Evolutionary conservation across 2,113 vertebrate species (phyloP).

Genomic region (Lycocorax pyrrhopterus): DNA sequence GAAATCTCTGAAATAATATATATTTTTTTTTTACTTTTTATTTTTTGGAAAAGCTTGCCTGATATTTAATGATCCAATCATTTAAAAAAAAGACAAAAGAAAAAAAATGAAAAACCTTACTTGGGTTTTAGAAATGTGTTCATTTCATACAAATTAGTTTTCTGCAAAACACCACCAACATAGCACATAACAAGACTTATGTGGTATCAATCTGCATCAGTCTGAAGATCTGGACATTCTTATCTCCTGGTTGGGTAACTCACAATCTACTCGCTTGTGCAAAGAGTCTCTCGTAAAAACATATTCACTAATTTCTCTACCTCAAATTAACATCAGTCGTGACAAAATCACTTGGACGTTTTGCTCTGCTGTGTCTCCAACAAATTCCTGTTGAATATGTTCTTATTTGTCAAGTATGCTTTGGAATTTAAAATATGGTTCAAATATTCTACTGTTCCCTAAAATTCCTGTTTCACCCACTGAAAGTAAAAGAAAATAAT

Average conservation of each 20-base stretch:
- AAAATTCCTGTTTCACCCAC: background rate
- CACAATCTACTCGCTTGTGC: accelerated
- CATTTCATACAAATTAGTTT: background rate
- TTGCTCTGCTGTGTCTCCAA: background rate
- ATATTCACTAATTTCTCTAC: background rate
- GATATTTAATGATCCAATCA: background rate
- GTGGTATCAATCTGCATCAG: background rate
- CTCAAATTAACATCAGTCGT: background rate
- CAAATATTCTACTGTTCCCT: background rate
- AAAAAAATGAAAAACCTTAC: background rate
- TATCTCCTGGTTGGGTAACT: background rate
- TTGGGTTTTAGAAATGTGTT: background rate
- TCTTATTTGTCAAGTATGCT: background rate
- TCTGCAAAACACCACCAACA: background rate
- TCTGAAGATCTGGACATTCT: background rate
- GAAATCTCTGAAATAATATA: background rate
- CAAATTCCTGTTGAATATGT: background rate
- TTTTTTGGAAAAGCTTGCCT: background rate
- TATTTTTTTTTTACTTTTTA: background rate
- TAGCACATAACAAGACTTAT: background rate
- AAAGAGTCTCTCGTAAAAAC: background rate
- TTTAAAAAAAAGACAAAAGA: background rate
- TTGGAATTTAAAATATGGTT: background rate
- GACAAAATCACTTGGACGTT: background rate
- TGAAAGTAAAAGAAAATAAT: background rate